Base-by-base conservation (phyloP, 2,113 vertebrate species). In the Raja brachyura region DNA sequence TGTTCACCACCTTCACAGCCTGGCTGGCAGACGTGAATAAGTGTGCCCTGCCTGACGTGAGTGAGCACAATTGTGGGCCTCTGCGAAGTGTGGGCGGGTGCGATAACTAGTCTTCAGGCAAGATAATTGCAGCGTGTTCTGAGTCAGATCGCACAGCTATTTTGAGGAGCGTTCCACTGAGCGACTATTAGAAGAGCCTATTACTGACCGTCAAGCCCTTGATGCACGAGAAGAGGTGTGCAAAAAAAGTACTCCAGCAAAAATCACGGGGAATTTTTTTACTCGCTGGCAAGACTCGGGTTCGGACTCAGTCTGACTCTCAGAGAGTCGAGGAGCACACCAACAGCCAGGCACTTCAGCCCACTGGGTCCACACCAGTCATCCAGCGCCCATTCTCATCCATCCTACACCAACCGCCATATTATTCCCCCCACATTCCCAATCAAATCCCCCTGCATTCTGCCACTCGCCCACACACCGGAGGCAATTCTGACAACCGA, bases 81-180 rank as follows among this genome's bases (percentile, higher is more conserved):
- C 39, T 28, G 20, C 73, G 90, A 22, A 25, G 33, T 54, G 90
- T 92, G 54, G 90, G 90, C 18, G 90, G 66, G 90, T 54, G 11
- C 10, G 5, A 54, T 73, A 16, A 73, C 31, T 92, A 92, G 39
- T 48, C 18, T 22, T 39, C 90, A 48, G 68, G 66, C 68, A 33
- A 14, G 90, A 92, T 92, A 92, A 92, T 92, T 92, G 90, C 28
- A 48, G 90, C 90, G 73, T 54, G 66, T 22, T 74, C 39, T 92
- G 66, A 73, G 68, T 73, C 68, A 74, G 18, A 48, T 92, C 22
- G 11, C 20, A 13, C 33, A 92, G 90, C 39, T 92, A 92, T 74
- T 92, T 92, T 28, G 20, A 73, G 90, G 48, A 73, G 9, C 68
- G 33, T 54, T 22, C 11, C 68, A 2, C 90, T 22, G 22, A 11